phyloP scores from a whole-genome alignment of 2,888 invertebrate genomes.

The Heteromyza rotundicornis region DNA sequence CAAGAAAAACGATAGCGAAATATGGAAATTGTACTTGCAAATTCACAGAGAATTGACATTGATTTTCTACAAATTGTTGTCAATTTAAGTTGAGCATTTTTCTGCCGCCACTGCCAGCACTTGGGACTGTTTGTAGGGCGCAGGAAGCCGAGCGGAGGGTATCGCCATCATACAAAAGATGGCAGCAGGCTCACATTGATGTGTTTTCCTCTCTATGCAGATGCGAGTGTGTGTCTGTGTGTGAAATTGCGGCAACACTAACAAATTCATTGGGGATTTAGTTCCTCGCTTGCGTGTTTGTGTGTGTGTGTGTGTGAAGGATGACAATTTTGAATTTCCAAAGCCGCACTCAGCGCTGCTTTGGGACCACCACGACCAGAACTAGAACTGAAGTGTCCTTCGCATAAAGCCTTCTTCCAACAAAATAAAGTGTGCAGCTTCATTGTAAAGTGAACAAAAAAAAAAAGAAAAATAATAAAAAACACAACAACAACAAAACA shows the following conservation, averaged over 20 bases:
- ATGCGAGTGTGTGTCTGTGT: neutral
- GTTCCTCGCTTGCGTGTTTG: neutral
- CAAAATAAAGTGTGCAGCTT: no score
- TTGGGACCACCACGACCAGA: neutral
- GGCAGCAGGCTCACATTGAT: no score
- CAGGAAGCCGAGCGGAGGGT: no score
- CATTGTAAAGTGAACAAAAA: no score
- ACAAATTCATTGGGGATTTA: neutral
- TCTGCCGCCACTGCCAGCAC: neutral
- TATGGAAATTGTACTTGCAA: conserved; percentile 29
- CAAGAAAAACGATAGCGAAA: conserved; percentile 8
- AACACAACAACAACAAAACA: no score
- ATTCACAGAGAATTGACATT: conserved; percentile 32
- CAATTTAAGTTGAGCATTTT: conserved; percentile 31
- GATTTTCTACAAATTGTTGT: conserved; percentile 37
- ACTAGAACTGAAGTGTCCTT: no score
- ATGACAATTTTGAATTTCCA: neutral
- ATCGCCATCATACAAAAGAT: no score
- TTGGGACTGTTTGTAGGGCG: no score
- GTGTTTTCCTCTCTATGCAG: no score
- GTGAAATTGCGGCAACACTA: neutral
- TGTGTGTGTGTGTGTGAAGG: neutral
- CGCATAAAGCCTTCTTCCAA: no score
- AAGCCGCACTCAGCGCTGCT: neutral
- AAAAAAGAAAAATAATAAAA: no score